A percentile compares a stretch with the other conserved stretches of the same genome.
Evolutionary conservation across 2,797 vertebrate genomes (phyloP).

Genomic region (Adrianichthys oophorus): DNA sequence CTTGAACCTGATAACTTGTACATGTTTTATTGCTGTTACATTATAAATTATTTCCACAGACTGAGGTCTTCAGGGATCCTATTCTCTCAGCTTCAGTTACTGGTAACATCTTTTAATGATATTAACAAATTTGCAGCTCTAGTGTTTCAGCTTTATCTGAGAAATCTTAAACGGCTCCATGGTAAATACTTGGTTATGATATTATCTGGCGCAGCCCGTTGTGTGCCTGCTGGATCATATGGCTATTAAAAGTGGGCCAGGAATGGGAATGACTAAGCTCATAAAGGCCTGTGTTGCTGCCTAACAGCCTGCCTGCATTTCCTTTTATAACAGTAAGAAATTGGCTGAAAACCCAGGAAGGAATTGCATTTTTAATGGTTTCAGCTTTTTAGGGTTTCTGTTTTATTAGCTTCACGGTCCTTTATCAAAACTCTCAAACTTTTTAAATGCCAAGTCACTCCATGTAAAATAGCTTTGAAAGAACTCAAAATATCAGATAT

Average conservation of each 20-base stretch:
- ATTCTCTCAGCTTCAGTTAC: slow-evolving; percentile 92
- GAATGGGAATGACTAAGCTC: slow-evolving; percentile 78
- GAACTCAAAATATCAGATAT: slow-evolving; percentile 25
- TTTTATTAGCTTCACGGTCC: slow-evolving; percentile 61
- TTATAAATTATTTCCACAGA: slow-evolving; percentile 99
- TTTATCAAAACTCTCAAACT: slow-evolving; percentile 74
- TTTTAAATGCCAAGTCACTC: slow-evolving; percentile 65
- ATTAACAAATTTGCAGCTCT: slow-evolving; percentile 98
- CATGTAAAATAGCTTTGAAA: slow-evolving; percentile 65
- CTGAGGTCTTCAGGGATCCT: slow-evolving; percentile 85
- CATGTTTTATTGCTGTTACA: slow-evolving; percentile 97
- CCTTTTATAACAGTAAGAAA: slow-evolving; percentile 76
- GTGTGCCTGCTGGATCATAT: slow-evolving; percentile 81
- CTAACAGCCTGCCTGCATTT: slow-evolving; percentile 76
- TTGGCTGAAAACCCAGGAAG: slow-evolving; percentile 62
- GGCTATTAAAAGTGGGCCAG: slow-evolving; percentile 79
- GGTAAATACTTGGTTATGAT: slow-evolving; percentile 94
- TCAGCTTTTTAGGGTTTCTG: slow-evolving; percentile 61
- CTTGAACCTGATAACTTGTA: slow-evolving; percentile 93
- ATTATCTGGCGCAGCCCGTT: slow-evolving; percentile 89
- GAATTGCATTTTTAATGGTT: slow-evolving; percentile 67
- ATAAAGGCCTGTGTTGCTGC: slow-evolving; percentile 73
- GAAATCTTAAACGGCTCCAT: slow-evolving; percentile 98
- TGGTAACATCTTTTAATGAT: slow-evolving; percentile 98
- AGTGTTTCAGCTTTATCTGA: slow-evolving; percentile 96